These are phyloP conservation scores for Eulemur macaco DNA, from an alignment of 2,113 vertebrate species.

Conservation along the genomic window DNA sequence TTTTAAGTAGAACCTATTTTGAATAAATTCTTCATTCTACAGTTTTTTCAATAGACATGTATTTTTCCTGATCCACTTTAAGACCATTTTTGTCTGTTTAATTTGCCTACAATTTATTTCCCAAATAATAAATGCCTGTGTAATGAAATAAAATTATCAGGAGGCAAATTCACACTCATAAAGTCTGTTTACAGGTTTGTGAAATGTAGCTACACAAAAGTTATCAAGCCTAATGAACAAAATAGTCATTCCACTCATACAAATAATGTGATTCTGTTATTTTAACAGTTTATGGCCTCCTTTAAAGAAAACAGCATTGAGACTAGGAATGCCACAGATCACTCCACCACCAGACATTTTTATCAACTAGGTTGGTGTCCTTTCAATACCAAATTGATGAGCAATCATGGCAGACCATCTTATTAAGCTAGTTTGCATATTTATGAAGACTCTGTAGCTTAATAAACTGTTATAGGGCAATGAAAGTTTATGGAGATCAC, in stretches of 20 bases:
- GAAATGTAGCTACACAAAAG: constrained; percentile 56
- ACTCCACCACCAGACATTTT: constrained; percentile 53
- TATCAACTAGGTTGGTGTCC: constrained; percentile 69
- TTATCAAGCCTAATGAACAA: constrained; percentile 59
- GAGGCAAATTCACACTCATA: constrained; percentile 10
- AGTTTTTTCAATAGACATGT: neutral
- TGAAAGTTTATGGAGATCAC: constrained; percentile 77
- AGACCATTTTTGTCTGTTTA: constrained; percentile 9
- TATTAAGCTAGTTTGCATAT: constrained; percentile 74
- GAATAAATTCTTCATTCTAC: neutral
- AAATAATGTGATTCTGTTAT: constrained; percentile 62
- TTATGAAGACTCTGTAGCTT: constrained; percentile 73
- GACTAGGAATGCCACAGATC: constrained; percentile 27
- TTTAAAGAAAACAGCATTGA: constrained; percentile 53
- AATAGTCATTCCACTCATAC: constrained; percentile 51
- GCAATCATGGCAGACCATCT: constrained; percentile 61
- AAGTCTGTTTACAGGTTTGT: constrained; percentile 56
- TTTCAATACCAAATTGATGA: constrained; percentile 75
- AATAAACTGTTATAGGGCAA: constrained; percentile 70
- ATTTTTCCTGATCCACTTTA: neutral
- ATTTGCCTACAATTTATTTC: constrained; percentile 56
- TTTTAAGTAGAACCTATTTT: neutral
- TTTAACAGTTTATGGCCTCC: constrained; percentile 67
- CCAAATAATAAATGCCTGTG: neutral
- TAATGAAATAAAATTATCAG: constrained; percentile 53